phyloP scores from a whole-genome alignment of 1,140 invertebrate genomes.

The Gonioctena quinquepunctata region DNA sequence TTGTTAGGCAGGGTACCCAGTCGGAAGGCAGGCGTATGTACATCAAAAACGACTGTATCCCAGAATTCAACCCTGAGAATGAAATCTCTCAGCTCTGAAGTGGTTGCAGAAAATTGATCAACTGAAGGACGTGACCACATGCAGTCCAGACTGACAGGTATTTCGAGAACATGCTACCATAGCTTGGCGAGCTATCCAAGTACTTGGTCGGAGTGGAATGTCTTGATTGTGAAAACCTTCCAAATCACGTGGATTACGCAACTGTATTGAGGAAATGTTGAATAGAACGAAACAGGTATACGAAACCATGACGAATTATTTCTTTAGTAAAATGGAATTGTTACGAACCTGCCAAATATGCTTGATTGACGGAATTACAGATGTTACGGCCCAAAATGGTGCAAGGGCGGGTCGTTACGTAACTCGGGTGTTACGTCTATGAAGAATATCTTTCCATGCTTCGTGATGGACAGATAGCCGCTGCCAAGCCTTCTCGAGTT shows the following conservation, averaged over 20 bases:
- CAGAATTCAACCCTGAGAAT: not conserved
- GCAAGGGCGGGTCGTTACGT: conserved; percentile 24
- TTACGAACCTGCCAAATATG: conserved; percentile 10
- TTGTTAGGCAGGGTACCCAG: no score
- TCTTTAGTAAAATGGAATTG: conserved; percentile 24
- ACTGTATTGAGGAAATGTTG: conserved; percentile 13
- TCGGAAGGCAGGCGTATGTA: no score
- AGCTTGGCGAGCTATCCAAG: conserved; percentile 13
- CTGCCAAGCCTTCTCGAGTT: no score
- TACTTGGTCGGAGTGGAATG: conserved; percentile 25
- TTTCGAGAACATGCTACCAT: conserved; percentile 22
- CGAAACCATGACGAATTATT: conserved; percentile 16
- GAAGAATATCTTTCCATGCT: conserved; percentile 26
- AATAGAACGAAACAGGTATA: not conserved
- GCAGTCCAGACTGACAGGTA: conserved; percentile 15
- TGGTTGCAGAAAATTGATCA: conserved; percentile 31
- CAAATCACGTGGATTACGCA: conserved; percentile 27
- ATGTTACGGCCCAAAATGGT: conserved; percentile 12
- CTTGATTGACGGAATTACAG: conserved; percentile 20
- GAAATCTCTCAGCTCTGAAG: not conserved
- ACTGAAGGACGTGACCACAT: conserved; percentile 16
- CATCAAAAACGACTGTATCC: not conserved
- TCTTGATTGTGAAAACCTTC: conserved; percentile 13
- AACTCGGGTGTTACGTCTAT: conserved; percentile 19
- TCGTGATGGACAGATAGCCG: no score